A percentile compares a stretch with the other conserved stretches of the same genome.
Conservation (phyloP, 2,797 vertebrate genomes). For the Neosilurus mollespiculum region DNA sequence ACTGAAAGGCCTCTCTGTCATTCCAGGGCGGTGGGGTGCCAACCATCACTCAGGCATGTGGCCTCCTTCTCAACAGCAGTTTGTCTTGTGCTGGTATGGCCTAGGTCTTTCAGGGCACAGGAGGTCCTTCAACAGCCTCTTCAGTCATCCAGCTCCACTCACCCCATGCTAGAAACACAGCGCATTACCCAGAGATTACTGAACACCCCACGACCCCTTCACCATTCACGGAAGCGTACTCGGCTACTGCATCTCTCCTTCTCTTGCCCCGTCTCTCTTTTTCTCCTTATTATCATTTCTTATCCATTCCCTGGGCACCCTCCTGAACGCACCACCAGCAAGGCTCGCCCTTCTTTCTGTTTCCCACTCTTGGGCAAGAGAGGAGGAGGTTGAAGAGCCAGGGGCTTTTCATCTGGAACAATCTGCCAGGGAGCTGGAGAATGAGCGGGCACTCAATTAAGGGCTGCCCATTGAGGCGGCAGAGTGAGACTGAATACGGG, state of each 20-base stretch:
- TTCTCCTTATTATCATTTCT: constrained; percentile 57
- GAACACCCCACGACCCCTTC: constrained; percentile 57
- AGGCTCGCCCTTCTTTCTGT: constrained; percentile 79
- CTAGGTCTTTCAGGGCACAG: constrained; percentile 45
- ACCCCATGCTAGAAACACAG: constrained; percentile 46
- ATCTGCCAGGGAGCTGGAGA: constrained; percentile 81
- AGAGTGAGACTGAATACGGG: constrained; percentile 80
- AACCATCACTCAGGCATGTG: constrained; percentile 50
- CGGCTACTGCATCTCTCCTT: constrained; percentile 52
- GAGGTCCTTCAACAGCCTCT: constrained; percentile 41
- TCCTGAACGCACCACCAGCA: constrained; percentile 80
- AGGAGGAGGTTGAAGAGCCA: constrained; percentile 81
- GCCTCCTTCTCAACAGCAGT: constrained; percentile 53
- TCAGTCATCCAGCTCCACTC: constrained; percentile 35
- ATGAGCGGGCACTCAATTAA: constrained; percentile 94
- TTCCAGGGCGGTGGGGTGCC: constrained; percentile 44
- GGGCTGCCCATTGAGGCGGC: constrained; percentile 85
- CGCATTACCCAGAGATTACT: constrained; percentile 67
- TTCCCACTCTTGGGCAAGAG: constrained; percentile 74
- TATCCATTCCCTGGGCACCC: constrained; percentile 63
- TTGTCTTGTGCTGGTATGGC: constrained; percentile 53
- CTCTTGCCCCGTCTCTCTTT: constrained; percentile 43
- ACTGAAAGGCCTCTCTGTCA: constrained; percentile 56
- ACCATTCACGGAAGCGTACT: constrained; percentile 52
- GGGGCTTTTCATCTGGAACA: constrained; percentile 77